Percentiles rank a stretch among this genome's conserved stretches.
phyloP scores from a whole-genome alignment of 2,888 invertebrate species.

The Actias luna region DNA sequence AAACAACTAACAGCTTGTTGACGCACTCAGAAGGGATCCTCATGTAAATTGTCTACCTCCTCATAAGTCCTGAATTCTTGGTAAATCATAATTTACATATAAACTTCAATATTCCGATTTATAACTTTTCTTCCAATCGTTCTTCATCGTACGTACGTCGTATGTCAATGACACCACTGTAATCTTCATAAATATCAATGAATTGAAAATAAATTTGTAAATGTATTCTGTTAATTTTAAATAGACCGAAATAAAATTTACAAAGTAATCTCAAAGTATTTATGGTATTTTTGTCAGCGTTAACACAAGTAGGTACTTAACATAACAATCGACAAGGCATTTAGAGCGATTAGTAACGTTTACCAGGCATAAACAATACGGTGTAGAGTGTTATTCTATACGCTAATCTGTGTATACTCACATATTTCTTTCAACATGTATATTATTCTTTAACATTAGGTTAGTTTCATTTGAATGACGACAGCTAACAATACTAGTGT shows the following conservation, averaged over 20 bases:
- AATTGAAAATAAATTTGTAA: background rate
- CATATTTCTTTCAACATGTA: constrained; percentile 14
- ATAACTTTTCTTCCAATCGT: background rate
- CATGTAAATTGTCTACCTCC: background rate
- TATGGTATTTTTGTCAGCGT: background rate
- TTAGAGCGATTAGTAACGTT: constrained; percentile 35
- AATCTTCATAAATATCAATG: background rate
- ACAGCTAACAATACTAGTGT: constrained; percentile 13
- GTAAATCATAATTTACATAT: background rate
- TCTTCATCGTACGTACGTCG: too few relatives aligned
- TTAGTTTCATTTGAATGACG: constrained; percentile 21
- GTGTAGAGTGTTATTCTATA: constrained; percentile 7
- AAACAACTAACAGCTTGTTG: too few relatives aligned
- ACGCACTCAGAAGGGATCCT: background rate
- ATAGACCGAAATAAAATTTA: background rate
- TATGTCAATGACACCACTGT: background rate
- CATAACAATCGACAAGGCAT: constrained; percentile 39
- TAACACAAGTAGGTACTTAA: constrained; percentile 27
- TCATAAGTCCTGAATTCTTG: background rate
- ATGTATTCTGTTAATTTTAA: background rate
- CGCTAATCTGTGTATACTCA: constrained; percentile 1
- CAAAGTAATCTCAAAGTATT: background rate
- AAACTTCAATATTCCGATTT: background rate
- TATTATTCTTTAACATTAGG: constrained; percentile 19
- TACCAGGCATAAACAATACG: constrained; percentile 27